Evolutionary conservation across 2,888 invertebrate genomes (phyloP).

Genomic region (Eupithecia tripunctaria): DNA sequence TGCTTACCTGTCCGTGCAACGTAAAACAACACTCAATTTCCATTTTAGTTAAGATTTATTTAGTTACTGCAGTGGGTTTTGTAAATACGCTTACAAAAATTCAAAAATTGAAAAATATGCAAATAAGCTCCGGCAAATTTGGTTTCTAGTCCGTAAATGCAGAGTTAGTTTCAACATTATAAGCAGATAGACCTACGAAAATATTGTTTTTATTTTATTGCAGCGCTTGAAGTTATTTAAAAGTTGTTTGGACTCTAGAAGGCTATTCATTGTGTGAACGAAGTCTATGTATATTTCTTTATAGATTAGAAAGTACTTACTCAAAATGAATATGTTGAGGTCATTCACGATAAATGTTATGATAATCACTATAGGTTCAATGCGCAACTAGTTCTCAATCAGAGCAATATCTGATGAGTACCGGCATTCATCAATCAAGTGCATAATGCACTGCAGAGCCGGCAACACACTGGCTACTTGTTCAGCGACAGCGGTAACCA

Average conservation of each 20-base stretch:
- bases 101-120: neutral
- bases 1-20: neutral
- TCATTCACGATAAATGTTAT: constrained; percentile 46
- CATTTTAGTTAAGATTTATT: neutral
- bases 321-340: constrained; percentile 43
- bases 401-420: constrained; percentile 37
- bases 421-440: constrained; percentile 52
- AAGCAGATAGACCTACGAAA: neutral
- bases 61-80: neutral
- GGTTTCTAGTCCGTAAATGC: neutral
- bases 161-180: neutral
- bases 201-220: neutral
- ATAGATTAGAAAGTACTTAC: constrained; percentile 46
- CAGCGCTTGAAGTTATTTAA: neutral
- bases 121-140: neutral
- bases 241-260: constrained; percentile 14
- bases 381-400: constrained; percentile 41
- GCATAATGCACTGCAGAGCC: constrained; percentile 51
- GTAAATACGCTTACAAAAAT: neutral
- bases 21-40: neutral
- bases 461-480: constrained; percentile 54
- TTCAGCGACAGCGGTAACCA: constrained; percentile 57
- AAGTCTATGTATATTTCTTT: neutral
- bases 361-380: constrained; percentile 35
- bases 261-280: neutral